Conservation (phyloP, 2,797 vertebrate species). For the Onychomys torridus region DNA sequence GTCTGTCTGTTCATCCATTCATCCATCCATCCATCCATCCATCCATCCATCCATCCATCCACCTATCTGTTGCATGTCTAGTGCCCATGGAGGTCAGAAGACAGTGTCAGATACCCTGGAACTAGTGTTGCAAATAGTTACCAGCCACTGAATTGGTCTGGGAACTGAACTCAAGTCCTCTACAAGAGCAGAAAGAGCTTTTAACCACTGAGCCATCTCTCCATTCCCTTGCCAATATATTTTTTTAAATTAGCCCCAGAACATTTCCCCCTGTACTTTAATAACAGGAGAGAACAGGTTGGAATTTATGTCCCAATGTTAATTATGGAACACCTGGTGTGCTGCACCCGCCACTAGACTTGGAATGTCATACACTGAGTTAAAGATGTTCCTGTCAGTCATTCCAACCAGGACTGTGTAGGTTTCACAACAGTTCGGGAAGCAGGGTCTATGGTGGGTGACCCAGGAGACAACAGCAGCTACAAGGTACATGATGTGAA, state of each 20-base stretch:
- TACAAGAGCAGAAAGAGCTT: neutral
- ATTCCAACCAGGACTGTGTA: neutral
- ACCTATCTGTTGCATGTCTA: too few relatives aligned
- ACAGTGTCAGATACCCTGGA: neutral
- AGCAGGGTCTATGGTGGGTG: neutral
- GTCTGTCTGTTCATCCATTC: too few relatives aligned
- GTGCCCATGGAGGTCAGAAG: neutral
- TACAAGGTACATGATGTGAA: neutral
- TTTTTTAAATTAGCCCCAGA: neutral
- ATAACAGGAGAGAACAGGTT: neutral
- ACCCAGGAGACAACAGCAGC: constrained; percentile 13
- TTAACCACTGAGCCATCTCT: neutral
- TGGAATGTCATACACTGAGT: neutral
- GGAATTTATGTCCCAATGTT: neutral
- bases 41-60: too few relatives aligned
- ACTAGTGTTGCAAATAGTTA: neutral
- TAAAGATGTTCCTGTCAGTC: constrained; percentile 37
- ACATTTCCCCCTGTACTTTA: neutral
- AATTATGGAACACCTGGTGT: constrained; percentile 2
- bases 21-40: too few relatives aligned
- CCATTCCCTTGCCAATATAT: neutral
- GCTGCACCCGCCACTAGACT: constrained; percentile 12
- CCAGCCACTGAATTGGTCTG: neutral
- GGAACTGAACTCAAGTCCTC: neutral
- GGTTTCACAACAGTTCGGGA: constrained; percentile 31